phyloP scores from a whole-genome alignment of 2,113 vertebrate genomes.

The Microtus oregoni region DNA sequence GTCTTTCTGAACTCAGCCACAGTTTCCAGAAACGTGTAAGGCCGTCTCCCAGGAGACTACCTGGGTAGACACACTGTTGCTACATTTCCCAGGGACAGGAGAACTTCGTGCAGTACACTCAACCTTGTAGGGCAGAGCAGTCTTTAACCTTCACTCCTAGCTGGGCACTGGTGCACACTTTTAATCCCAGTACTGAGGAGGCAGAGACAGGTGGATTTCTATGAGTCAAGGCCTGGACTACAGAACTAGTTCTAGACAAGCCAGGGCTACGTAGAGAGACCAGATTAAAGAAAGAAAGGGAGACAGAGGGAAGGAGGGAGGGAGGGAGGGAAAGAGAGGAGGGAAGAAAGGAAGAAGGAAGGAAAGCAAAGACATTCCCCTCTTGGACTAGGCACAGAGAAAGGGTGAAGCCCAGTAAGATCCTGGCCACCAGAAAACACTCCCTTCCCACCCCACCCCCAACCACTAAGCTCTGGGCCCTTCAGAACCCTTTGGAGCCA shows the following conservation, averaged over 20 bases:
- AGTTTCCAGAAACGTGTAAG: not conserved
- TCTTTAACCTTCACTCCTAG: not conserved
- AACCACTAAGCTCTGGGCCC: not conserved
- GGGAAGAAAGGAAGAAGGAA: not conserved
- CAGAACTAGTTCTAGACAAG: not conserved
- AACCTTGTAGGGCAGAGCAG: not conserved
- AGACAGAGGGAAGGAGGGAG: not conserved
- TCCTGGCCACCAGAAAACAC: not conserved
- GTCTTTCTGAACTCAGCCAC: not conserved
- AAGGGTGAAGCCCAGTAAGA: not conserved
- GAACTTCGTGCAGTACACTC: rapidly evolving
- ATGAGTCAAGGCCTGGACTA: not conserved
- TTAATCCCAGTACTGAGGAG: not conserved
- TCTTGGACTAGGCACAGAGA: not conserved
- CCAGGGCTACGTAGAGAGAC: not conserved
- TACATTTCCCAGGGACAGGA: not conserved
- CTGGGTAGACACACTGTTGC: not conserved
- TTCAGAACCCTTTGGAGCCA: not conserved
- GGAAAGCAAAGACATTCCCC: not conserved
- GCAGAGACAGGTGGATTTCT: not conserved
- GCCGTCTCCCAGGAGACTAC: not conserved
- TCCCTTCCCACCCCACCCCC: not conserved
- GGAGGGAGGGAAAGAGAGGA: too few species aligned
- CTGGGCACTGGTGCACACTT: not conserved
- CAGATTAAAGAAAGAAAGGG: not conserved